A percentile compares a stretch with the other conserved stretches of the same genome.
Conservation (phyloP, 2,113 vertebrate species). For the Cromileptes altivelis region DNA sequence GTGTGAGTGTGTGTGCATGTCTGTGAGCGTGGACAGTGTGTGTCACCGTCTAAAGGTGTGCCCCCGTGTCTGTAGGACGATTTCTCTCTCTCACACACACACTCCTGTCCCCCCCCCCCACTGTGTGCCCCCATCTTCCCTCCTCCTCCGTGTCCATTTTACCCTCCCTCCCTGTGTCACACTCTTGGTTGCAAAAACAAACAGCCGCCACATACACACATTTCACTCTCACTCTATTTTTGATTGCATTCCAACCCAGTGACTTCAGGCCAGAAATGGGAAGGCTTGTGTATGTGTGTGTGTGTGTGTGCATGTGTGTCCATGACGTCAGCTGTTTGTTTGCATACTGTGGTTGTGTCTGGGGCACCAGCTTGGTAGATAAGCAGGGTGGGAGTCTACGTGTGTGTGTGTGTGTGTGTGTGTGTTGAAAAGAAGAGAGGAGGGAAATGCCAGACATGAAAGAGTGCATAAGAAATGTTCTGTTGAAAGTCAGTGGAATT, state of each 20-base stretch:
- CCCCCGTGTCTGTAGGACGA: constrained; percentile 24
- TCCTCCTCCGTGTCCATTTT: not conserved
- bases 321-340: constrained; percentile 73
- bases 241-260: constrained; percentile 69
- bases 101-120: not conserved
- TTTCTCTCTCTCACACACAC: constrained; percentile 2
- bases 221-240: constrained; percentile 65
- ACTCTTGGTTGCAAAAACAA: constrained; percentile 6
- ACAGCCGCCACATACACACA: constrained; percentile 4
- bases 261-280: constrained; percentile 61
- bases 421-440: constrained; percentile 13
- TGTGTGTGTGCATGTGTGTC: constrained; percentile 35
- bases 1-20: not conserved
- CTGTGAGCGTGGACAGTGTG: constrained; percentile 35
- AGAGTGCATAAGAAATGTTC: constrained; percentile 29
- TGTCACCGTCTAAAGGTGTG: constrained; percentile 60
- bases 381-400: constrained; percentile 55
- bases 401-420: constrained; percentile 3
- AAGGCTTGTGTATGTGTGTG: constrained; percentile 27
- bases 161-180: not conserved
- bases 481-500: constrained; percentile 28
- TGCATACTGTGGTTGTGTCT: constrained; percentile 67
- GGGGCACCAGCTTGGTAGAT: constrained; percentile 66
- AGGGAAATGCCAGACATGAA: constrained; percentile 63
- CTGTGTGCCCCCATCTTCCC: not conserved